Evolutionary conservation across 2,888 invertebrate species (phyloP).

Genomic region (Chymomyza amoena): DNA sequence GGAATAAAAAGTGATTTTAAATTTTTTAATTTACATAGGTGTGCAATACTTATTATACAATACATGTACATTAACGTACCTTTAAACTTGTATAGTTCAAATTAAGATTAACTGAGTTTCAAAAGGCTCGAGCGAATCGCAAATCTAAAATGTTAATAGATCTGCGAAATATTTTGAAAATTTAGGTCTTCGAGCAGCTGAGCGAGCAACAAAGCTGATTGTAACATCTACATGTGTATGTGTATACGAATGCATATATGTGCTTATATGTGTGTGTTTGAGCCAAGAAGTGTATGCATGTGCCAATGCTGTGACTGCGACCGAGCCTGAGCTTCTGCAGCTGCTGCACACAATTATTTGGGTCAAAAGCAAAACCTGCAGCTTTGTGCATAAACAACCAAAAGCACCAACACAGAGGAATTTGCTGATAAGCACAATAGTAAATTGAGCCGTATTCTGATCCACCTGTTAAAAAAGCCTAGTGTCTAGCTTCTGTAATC

Average conservation of each 20-base stretch:
- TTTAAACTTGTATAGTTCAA: not conserved
- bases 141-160: not conserved
- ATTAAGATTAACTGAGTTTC: not conserved
- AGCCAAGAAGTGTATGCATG: constrained; percentile 10
- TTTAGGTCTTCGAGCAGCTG: constrained; percentile 16
- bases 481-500: not conserved
- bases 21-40: not conserved
- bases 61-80: not conserved
- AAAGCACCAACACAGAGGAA: not conserved
- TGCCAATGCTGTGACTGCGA: constrained; percentile 28
- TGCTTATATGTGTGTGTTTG: constrained; percentile 4
- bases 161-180: not conserved
- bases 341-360: constrained; percentile 57
- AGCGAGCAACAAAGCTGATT: constrained; percentile 24
- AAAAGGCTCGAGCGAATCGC: not conserved
- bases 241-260: too few relatives aligned
- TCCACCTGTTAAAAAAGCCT: constrained; percentile 65
- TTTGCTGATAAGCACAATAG: too few relatives aligned
- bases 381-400: constrained; percentile 17
- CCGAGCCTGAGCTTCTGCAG: constrained; percentile 23
- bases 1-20: not conserved
- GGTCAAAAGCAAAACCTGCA: constrained; percentile 65
- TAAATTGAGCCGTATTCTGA: constrained; percentile 31
- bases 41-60: not conserved
- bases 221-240: not conserved